These are phyloP conservation scores for Aptenodytes patagonicus DNA, from an alignment of 2,113 vertebrate genomes.

Conservation along the genomic window DNA sequence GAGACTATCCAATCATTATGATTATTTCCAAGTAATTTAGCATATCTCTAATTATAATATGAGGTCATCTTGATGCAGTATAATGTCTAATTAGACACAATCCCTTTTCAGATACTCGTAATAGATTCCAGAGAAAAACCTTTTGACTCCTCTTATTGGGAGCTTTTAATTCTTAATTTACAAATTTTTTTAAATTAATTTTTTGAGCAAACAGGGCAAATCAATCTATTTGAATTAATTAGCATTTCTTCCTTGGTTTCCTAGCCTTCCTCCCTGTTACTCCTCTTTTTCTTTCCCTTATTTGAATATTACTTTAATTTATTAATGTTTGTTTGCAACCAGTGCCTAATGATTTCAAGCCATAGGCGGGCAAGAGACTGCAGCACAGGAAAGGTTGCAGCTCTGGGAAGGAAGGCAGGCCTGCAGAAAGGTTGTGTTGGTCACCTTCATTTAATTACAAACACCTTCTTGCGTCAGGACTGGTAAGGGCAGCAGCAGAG, in stretches of 20 bases:
- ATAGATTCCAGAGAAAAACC: slow-evolving; percentile 44
- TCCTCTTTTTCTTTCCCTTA: slow-evolving; percentile 1
- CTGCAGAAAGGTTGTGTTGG: background rate
- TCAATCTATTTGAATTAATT: slow-evolving; percentile 61
- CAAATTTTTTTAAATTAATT: slow-evolving; percentile 18
- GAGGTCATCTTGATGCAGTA: slow-evolving; percentile 65
- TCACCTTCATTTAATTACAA: background rate
- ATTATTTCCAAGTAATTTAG: slow-evolving; percentile 61
- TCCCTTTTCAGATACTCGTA: slow-evolving; percentile 40
- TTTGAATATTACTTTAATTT: slow-evolving; percentile 51
- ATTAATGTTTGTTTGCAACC: slow-evolving; percentile 51
- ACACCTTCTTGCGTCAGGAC: background rate
- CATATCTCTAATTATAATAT: slow-evolving; percentile 50
- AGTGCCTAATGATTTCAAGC: background rate
- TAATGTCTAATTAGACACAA: slow-evolving; percentile 56
- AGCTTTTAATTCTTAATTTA: slow-evolving; percentile 48
- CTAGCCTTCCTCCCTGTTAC: background rate
- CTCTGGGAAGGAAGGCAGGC: background rate
- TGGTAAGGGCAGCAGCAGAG: background rate
- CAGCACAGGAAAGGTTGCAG: background rate
- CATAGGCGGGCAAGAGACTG: background rate
- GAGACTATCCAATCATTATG: slow-evolving; percentile 1
- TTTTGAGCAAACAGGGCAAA: slow-evolving; percentile 48
- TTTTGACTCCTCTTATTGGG: slow-evolving; percentile 41
- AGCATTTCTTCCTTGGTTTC: slow-evolving; percentile 45